Percentiles rank a stretch among this genome's conserved stretches.
Evolutionary conservation across 53 echinoderm and acorn worm species (phyloP).

Genomic region (Patiria pectinifera): DNA sequence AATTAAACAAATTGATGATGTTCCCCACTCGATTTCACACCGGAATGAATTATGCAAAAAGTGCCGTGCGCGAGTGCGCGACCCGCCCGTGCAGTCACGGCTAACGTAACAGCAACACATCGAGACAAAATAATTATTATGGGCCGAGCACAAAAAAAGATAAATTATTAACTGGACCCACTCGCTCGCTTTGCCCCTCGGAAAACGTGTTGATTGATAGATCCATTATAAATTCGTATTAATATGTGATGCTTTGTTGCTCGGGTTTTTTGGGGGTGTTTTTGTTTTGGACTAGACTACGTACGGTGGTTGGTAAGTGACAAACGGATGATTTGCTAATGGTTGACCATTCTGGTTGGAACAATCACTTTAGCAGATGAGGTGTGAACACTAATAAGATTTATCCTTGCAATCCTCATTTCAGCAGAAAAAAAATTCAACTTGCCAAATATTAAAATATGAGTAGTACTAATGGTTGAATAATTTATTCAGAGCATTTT

Average conservation of each 20-base stretch:
- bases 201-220: constrained; percentile 53
- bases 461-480: too few species aligned
- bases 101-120: neutral
- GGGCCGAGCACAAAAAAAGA: neutral
- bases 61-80: neutral
- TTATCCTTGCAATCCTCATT: neutral
- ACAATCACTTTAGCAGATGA: neutral
- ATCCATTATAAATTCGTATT: constrained; percentile 13
- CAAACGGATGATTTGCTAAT: neutral
- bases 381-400: neutral
- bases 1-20: neutral
- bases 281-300: neutral
- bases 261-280: neutral
- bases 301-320: neutral
- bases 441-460: too few species aligned
- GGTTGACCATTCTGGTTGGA: neutral
- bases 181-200: too few species aligned
- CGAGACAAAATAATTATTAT: neutral
- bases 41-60: neutral
- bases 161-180: constrained; percentile 28
- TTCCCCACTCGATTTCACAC: neutral
- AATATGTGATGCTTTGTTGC: constrained; percentile 35
- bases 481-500: neutral
- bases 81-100: neutral
- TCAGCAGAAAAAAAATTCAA: neutral